Percentiles rank a stretch among this genome's conserved stretches.
These are phyloP conservation scores for Gnatocerus cornutus DNA, from an alignment of 2,888 invertebrate genomes.

Conservation along the genomic window DNA sequence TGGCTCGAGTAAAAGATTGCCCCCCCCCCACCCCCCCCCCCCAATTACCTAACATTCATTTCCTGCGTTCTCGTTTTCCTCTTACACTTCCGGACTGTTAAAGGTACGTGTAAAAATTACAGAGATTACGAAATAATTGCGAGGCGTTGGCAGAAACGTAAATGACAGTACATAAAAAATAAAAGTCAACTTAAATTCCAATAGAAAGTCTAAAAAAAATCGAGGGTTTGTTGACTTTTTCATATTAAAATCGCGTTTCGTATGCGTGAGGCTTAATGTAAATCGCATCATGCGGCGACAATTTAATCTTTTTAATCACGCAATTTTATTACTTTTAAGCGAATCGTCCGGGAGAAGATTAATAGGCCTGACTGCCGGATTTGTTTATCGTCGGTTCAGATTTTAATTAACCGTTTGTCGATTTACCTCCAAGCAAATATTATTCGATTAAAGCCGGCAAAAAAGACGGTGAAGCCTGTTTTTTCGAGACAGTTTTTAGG, in stretches of 20 bases:
- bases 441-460: constrained; percentile 10
- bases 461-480: neutral
- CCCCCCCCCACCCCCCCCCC: too few relatives aligned
- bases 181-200: neutral
- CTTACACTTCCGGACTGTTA: neutral
- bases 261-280: constrained; percentile 38
- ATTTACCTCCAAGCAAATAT: constrained; percentile 7
- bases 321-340: constrained; percentile 35
- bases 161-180: constrained; percentile 1
- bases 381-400: constrained; percentile 13
- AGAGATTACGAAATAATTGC: neutral
- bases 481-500: neutral
- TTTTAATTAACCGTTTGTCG: constrained; percentile 19
- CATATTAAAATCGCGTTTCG: constrained; percentile 23
- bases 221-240: constrained; percentile 25
- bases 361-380: constrained; percentile 3
- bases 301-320: constrained; percentile 35
- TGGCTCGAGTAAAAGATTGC: constrained; percentile 34
- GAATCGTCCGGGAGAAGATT: constrained; percentile 25
- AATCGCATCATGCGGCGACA: constrained; percentile 32
- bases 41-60: constrained; percentile 43
- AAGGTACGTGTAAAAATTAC: constrained; percentile 8
- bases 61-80: constrained; percentile 11
- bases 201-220: neutral
- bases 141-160: neutral